phyloP scores from a whole-genome alignment of 2,888 invertebrate species.

The Adineta ricciae region DNA sequence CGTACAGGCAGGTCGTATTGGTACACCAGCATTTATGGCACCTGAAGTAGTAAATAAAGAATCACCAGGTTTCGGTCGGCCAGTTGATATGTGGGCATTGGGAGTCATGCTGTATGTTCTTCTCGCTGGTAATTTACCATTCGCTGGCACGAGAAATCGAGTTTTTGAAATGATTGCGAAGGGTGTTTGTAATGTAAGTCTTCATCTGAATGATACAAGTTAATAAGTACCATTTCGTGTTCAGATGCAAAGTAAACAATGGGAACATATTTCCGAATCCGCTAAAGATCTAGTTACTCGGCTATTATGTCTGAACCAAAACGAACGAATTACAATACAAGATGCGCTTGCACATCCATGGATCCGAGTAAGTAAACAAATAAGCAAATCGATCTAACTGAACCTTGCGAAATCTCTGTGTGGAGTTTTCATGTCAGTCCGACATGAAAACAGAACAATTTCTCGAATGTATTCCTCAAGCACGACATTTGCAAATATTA shows the following conservation, averaged over 20 bases:
- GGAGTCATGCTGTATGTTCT: constrained; percentile 86
- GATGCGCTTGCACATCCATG: constrained; percentile 90
- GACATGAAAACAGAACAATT: not conserved
- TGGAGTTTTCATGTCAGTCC: too few species aligned
- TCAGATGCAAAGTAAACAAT: constrained; percentile 74
- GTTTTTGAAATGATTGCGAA: constrained; percentile 71
- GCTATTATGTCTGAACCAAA: constrained; percentile 82
- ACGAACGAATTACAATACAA: constrained; percentile 81
- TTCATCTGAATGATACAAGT: not conserved
- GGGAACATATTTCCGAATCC: constrained; percentile 82
- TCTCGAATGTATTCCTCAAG: not conserved
- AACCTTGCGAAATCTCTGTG: too few species aligned
- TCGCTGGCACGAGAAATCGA: constrained; percentile 81
- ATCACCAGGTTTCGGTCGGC: constrained; percentile 60
- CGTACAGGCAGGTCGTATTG: constrained; percentile 59
- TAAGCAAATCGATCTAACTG: too few species aligned
- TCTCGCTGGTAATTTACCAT: constrained; percentile 83
- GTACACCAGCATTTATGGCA: constrained; percentile 93
- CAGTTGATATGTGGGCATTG: constrained; percentile 94
- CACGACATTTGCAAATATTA: too few species aligned
- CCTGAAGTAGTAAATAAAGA: constrained; percentile 87
- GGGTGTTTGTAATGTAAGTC: constrained; percentile 44
- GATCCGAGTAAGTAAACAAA: constrained; percentile 72
- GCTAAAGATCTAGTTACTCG: constrained; percentile 87
- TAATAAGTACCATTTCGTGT: constrained; percentile 38